Conservation (phyloP, 2,797 vertebrate species). For the Gastrophryne carolinensis region DNA sequence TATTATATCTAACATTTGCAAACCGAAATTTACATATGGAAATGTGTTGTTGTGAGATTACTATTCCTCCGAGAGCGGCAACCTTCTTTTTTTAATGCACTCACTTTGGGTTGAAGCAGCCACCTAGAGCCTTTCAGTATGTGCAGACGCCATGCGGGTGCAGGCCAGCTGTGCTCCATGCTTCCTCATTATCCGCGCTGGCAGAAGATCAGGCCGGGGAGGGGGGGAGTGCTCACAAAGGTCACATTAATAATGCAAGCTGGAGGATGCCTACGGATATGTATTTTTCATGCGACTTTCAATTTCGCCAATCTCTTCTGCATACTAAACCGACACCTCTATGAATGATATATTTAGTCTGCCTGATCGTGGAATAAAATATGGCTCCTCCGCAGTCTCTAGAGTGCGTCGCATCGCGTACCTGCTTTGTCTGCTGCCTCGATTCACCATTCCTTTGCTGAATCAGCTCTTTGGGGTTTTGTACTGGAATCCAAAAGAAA, state of each 20-base stretch:
- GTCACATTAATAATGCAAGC: constrained; percentile 49
- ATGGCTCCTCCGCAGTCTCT: constrained; percentile 1
- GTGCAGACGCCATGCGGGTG: neutral
- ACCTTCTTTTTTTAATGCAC: neutral
- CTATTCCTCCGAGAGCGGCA: neutral
- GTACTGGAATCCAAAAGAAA: too few relatives aligned
- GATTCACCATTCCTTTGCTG: constrained; percentile 7
- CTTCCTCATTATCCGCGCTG: constrained; percentile 39
- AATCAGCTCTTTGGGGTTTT: neutral
- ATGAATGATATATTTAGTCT: constrained; percentile 38
- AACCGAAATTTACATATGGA: neutral
- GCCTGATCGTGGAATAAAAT: constrained; percentile 12
- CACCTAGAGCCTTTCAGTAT: neutral
- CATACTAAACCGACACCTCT: constrained; percentile 44
- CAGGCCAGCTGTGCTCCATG: constrained; percentile 9
- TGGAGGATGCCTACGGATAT: constrained; percentile 43
- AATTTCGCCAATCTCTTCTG: constrained; percentile 46
- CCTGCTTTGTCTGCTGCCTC: constrained; percentile 1
- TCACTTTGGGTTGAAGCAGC: neutral
- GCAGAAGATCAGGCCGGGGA: constrained; percentile 11
- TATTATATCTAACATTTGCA: too few relatives aligned
- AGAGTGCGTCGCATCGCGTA: neutral
- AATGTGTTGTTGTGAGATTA: neutral
- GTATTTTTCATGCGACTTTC: constrained; percentile 49
- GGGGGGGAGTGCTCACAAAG: constrained; percentile 22